Evolutionary conservation across 1,140 invertebrate genomes (phyloP), one percentile per base, ranked within the genome.

Genomic region (Zaprionus camerounensis): DNA sequence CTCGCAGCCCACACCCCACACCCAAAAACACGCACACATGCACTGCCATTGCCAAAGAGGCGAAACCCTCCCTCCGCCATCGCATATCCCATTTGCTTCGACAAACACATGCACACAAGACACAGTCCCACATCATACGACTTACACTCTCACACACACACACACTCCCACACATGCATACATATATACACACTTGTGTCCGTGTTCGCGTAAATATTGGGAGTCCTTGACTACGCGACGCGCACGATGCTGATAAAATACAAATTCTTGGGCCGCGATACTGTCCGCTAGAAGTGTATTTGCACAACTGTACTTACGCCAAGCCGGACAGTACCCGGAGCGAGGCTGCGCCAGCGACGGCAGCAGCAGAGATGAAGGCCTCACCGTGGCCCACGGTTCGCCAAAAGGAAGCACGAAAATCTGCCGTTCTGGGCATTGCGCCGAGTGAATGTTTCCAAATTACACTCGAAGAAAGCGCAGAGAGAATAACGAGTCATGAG

Each of bases 201-300:
- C 22, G 49, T 69, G 20, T 91, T 91, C 87, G 87, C 87, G 87
- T 91, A 91, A 91, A 88, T 91, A 91, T 87, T 91, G 84, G 80
- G 76, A 88, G 87, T 91, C 88, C 87, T 91, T 91, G 88, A 91
- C 87, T 91, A 82, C 90, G 84, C 81, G 80, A 82, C 87, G 88
- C 82, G 88, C 87, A 88, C 79, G 90, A 82, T 91, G 88, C 84
- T 85, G 85, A 91, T 90, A 90, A 90, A 90, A 90, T 90, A 90
- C 85, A 90, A 90, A 90, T 90, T 90, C 85, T 90, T 90, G 86
- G 85, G 86, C 82, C 85, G 86, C 81, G 82, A 80, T 79, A 79
- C 63, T 90, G 85, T 81, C 86, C 85, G 86, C 82, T 91, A 90
- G 62, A 75, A 78, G 86, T 90, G 79, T 90, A 90, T 90, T 90